Evolutionary conservation across 2,797 vertebrate genomes (phyloP), one percentile per base, ranked within the genome.

Genomic region (Rallus crepitans): DNA sequence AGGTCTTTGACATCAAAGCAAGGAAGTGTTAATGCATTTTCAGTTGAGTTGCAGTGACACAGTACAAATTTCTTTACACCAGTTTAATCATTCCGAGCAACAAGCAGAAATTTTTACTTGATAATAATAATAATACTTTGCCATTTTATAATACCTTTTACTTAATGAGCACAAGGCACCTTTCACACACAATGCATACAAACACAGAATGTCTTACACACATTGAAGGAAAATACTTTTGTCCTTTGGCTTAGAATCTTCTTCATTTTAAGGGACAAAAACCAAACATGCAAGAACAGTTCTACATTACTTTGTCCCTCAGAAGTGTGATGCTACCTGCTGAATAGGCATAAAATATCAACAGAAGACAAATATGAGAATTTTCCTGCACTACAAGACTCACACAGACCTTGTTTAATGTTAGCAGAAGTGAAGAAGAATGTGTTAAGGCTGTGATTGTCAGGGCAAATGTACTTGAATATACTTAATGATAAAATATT

Each of bases 1-100:
- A 75, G 45, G 7, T 82, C 75, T 85, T 48, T 69, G 68, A 89
- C 72, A 63, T 71, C 52, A 96, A 80, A 87, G 57, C 4, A 59
- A 91, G 25, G 66, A 90, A 81, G 33, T 56, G 72, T 87, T 84
- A 87, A 85, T 75, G 61, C 5, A 73, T 66, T 95, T 90, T 91
- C 89, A 42, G 35, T 93, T 72, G 56, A 80, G 25, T 85, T 90
- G 45, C 64, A 45, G 77, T 30, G 3, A 76, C 63, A 79, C 13
- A 39, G 50, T 53, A 63, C 47, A 82, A 73, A 89, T 94, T 84
- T 93, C 82, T 87, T 90, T 76, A 45, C 64, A 68, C 8, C 30
- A 33, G 17, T 23, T 87, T 69, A 79, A 57, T 27, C 21, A 60
- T 63, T 79, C 68, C 10, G 9, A 79, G 35, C 17, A 71, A 50